A percentile compares a stretch with the other conserved stretches of the same genome.
Conservation (phyloP, 2,888 invertebrate species). For the Iphiclides podalirius region DNA sequence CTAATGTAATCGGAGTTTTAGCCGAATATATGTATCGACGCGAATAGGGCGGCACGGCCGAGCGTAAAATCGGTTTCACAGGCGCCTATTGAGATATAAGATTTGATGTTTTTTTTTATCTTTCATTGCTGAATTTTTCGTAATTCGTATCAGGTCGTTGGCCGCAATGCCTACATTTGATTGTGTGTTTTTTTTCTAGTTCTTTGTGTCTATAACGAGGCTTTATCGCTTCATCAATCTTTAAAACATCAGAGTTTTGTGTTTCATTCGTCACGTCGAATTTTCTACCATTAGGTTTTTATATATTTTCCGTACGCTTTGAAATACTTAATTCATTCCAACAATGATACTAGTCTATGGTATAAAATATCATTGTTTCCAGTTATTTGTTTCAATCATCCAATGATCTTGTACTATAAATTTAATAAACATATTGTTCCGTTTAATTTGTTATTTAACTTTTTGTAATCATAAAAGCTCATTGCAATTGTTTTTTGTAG, state of each 20-base stretch:
- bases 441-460: too few relatives aligned
- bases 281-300: constrained; percentile 12
- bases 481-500: too few relatives aligned
- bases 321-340: too few relatives aligned
- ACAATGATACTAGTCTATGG: too few relatives aligned
- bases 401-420: too few relatives aligned
- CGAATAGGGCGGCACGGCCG: constrained; percentile 30
- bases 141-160: constrained; percentile 35
- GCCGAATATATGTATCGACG: constrained; percentile 31
- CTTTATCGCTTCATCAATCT: constrained; percentile 9
- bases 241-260: constrained; percentile 19
- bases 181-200: constrained; percentile 26
- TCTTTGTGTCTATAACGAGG: constrained; percentile 16
- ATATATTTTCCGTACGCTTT: constrained; percentile 7
- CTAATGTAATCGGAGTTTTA: constrained; percentile 29
- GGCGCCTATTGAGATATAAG: constrained; percentile 37
- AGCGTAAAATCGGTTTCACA: constrained; percentile 35
- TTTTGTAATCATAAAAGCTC: too few relatives aligned
- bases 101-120: constrained; percentile 21
- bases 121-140: too few relatives aligned
- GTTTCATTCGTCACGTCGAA: constrained; percentile 17
- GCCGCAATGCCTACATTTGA: constrained; percentile 28
- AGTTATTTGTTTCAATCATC: too few relatives aligned
- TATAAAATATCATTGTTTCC: too few relatives aligned
- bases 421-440: too few relatives aligned